Base-by-base conservation (phyloP, 1,140 invertebrate genomes). In the Drosophila bocki region DNA sequence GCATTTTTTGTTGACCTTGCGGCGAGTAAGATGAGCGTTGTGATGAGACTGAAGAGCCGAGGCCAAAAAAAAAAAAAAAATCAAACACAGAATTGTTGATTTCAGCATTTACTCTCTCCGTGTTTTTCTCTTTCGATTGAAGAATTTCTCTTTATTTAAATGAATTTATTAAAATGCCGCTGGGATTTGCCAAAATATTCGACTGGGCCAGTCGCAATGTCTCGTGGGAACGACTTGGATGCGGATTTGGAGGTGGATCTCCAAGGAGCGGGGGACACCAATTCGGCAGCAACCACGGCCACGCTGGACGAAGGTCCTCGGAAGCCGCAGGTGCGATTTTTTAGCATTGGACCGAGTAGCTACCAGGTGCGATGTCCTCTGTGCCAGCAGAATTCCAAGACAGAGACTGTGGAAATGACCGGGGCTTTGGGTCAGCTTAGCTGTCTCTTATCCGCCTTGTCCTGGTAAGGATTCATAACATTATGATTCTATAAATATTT, bases 321-420 rank as follows among this genome's bases (percentile, higher is more conserved):
- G 12, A 92, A 91, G 51, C 80, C 88, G 0, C 70, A 88, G 29
- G 33, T 92, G 47, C 78, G 88, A 32, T 92, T 75, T 53, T 92
- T 75, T 50, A 83, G 82, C 29, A 80, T 92, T 1, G 91, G 91
- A 1, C 91, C 91, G 1, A 82, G 75, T 26, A 82, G 65, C 17
- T 81, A 88, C 59, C 80, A 76, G 12, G 82, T 92, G 8, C 57
- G 51, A 6, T 92, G 91, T 61, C 91, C 91, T 7, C 33, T 92
- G 8, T 92, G 91, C 59, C 79, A 72, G 37, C 75, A 82, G 35
- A 48, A 59, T 3, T 78, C 80, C 6, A 70, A 78, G 32, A 82
- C 79, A 3, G 85, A 91, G 47, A 92, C 85, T 1, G 78, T 92
- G 35, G 69, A 87, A 51, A 91, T 91, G 83, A 50, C 59, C 3